Conservation (phyloP, 1,140 invertebrate species). For the Heliconius eleuchia region DNA sequence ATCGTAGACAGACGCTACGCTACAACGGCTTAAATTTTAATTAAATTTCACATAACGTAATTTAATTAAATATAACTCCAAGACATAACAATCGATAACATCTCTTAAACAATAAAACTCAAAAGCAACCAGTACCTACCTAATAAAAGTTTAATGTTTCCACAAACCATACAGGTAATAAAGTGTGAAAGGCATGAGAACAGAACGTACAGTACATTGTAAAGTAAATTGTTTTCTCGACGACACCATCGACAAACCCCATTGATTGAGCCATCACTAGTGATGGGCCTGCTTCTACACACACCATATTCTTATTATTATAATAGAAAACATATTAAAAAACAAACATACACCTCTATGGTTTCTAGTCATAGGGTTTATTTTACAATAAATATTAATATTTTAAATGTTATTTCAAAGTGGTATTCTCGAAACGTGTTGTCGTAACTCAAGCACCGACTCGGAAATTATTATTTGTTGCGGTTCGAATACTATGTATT, state of each 20-base stretch:
- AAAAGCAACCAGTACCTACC: not conserved
- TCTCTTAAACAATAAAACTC: not conserved
- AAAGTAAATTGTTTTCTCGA: conserved; percentile 69
- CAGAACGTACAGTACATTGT: conserved; percentile 57
- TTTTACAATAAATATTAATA: conserved; percentile 16
- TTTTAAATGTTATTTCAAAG: conserved; percentile 24
- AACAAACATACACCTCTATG: not conserved
- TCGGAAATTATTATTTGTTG: conserved; percentile 77
- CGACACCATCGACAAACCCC: conserved; percentile 56
- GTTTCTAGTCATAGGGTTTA: conserved; percentile 21
- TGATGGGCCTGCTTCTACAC: conserved; percentile 63
- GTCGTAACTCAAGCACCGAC: conserved; percentile 68
- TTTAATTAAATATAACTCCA: not conserved
- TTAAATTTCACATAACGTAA: not conserved
- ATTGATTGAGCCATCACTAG: conserved; percentile 73
- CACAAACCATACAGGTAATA: conserved; percentile 29
- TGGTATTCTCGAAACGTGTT: conserved; percentile 57
- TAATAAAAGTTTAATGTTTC: conserved; percentile 25
- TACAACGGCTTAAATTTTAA: too few species aligned
- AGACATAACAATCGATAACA: not conserved
- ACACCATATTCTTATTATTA: conserved; percentile 27
- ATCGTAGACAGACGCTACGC: too few species aligned
- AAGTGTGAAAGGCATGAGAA: conserved; percentile 38
- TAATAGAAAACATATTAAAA: not conserved
- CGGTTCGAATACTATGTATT: conserved; percentile 70